These are phyloP conservation scores for Oncopodura yosiiana DNA, from an alignment of 1,140 invertebrate genomes.

Conservation along the genomic window DNA sequence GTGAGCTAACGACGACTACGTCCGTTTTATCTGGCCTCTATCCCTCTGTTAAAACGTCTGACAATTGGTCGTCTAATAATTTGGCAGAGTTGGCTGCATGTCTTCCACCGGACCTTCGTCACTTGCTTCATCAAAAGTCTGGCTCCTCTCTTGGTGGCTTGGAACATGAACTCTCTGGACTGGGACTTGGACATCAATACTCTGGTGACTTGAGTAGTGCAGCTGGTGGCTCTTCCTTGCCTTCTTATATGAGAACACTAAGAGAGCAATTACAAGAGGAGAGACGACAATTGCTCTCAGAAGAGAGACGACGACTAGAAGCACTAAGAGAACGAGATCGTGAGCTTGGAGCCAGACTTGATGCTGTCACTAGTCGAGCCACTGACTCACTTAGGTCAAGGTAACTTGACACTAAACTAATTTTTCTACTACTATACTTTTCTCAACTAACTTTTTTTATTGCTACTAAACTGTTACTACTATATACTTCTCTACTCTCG, in stretches of 20 bases:
- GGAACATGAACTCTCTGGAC: constrained; percentile 17
- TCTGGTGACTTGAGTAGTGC: constrained; percentile 21
- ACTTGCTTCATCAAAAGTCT: constrained; percentile 38
- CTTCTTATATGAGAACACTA: constrained; percentile 46
- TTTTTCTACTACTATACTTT: no score
- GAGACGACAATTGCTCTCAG: constrained; percentile 40
- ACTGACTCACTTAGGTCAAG: constrained; percentile 29
- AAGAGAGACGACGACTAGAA: constrained; percentile 38
- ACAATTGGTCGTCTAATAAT: constrained; percentile 33
- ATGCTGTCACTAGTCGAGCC: constrained; percentile 32
- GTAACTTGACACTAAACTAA: constrained; percentile 21
- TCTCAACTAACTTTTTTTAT: no score
- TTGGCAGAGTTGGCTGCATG: constrained; percentile 42
- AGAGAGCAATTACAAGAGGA: constrained; percentile 50
- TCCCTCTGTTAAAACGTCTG: constrained; percentile 31
- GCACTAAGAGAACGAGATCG: constrained; percentile 39
- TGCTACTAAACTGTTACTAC: not conserved
- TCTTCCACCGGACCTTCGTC: constrained; percentile 44
- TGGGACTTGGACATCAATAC: constrained; percentile 17
- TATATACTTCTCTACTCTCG: no score
- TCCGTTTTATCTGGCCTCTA: constrained; percentile 35
- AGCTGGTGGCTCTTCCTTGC: constrained; percentile 38
- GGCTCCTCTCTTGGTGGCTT: constrained; percentile 16
- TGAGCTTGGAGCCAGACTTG: constrained; percentile 35
- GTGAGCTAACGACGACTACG: constrained; percentile 35